phyloP scores from a whole-genome alignment of 1,140 invertebrate genomes.

The Rhizoglyphus robini region DNA sequence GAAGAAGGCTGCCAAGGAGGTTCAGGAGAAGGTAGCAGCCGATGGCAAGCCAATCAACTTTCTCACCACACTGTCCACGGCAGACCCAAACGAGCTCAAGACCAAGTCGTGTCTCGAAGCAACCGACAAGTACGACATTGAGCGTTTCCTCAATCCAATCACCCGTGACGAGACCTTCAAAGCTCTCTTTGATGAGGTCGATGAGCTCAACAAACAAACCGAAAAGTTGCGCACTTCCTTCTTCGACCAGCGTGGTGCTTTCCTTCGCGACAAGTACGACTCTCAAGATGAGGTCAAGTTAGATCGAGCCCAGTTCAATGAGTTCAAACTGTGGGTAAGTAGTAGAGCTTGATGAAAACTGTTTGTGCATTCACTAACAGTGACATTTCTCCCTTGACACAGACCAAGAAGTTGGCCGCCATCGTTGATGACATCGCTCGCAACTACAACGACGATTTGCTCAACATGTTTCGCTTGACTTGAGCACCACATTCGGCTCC shows the following conservation, averaged over 20 bases:
- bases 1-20: conserved; percentile 1
- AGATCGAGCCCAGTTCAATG: not conserved
- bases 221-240: not conserved
- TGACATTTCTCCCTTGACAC: too few relatives aligned
- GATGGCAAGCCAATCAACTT: not conserved
- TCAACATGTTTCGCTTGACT: conserved; percentile 7
- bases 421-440: too few relatives aligned
- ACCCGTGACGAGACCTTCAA: conserved; percentile 10
- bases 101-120: not conserved
- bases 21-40: too few relatives aligned
- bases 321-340: conserved; percentile 10
- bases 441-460: conserved; percentile 7
- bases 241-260: not conserved
- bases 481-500: too few relatives aligned
- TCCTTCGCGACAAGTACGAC: not conserved
- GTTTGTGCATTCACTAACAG: too few relatives aligned
- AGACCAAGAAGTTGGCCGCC: too few relatives aligned
- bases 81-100: not conserved
- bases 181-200: conserved; percentile 2
- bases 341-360: too few relatives aligned
- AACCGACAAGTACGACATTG: conserved; percentile 1
- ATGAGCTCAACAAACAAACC: not conserved
- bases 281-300: not conserved
- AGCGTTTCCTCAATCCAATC: conserved; percentile 5
- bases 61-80: not conserved